phyloP scores from a whole-genome alignment of 1,140 invertebrate genomes.

The Bombus affinis region DNA sequence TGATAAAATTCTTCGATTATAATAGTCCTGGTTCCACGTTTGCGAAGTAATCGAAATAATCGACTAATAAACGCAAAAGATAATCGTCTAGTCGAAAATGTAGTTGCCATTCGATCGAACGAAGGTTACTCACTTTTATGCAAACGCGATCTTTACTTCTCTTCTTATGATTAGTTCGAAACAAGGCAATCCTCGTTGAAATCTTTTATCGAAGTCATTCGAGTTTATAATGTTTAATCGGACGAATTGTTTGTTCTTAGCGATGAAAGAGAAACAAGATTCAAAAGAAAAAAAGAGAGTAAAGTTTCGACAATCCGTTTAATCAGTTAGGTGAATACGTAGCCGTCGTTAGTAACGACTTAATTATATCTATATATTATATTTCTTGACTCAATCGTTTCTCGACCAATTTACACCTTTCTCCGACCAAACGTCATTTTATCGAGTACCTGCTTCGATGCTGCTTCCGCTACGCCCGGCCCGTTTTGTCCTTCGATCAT shows the following conservation, averaged over 20 bases:
- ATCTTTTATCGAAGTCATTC: neutral
- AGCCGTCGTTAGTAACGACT: slow-evolving; percentile 21
- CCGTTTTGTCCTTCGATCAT: slow-evolving; percentile 5
- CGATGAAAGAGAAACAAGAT: neutral
- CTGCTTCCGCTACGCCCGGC: slow-evolving; percentile 42
- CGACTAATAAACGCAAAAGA: neutral
- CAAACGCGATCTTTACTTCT: slow-evolving; percentile 38
- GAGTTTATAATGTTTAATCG: neutral
- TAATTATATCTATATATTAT: slow-evolving; percentile 35
- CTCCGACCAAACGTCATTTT: slow-evolving; percentile 58
- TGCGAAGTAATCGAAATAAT: slow-evolving; percentile 1
- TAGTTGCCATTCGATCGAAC: neutral
- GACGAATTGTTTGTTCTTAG: slow-evolving; percentile 47
- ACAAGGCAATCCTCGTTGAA: neutral
- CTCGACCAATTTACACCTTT: slow-evolving; percentile 73
- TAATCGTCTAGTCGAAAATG: neutral
- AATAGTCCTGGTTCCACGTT: neutral
- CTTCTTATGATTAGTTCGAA: slow-evolving; percentile 43
- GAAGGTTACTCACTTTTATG: neutral
- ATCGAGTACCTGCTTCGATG: slow-evolving; percentile 61
- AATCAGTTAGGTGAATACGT: slow-evolving; percentile 44
- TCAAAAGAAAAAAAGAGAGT: neutral
- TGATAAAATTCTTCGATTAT: neutral
- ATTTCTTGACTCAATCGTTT: slow-evolving; percentile 56
- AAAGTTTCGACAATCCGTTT: slow-evolving; percentile 57